Evolutionary conservation across 2,113 vertebrate genomes (phyloP), one percentile per base, ranked within the genome.

Genomic region (Paedocypris sp.): DNA sequence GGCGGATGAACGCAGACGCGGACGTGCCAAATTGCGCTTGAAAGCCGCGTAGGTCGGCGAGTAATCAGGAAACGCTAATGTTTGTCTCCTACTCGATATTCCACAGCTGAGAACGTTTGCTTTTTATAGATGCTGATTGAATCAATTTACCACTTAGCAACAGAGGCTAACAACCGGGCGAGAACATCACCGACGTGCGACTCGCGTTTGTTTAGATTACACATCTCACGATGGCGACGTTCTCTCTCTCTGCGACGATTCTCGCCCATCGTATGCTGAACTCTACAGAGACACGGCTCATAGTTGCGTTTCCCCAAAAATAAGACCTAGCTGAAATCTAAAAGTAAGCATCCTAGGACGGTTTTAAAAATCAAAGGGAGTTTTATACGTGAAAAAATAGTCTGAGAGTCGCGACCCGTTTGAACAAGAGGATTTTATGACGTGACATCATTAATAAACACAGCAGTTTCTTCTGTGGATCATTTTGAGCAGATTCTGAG

Each of bases 81-180:
- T 53, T 64, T 36, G 28, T 56, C 42, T 65, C 62, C 67, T 62
- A 61, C 62, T 33, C 62, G 43, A 52, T 51, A 50, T 54, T 45
- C 35, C 39, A 47, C 32, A 25, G 28, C 22, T 31, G 51, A 32
- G 53, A 59, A 59, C 19, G 47, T 29, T 43, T 42, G 42, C 43
- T 61, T 59, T 35, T 29, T 36, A 35, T 31, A 46, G 62, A 57
- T 41, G 6, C 16, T 13, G 22, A 28, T 23, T 49, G 23, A 65
- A 54, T 31, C n/a, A 28, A 35, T 38, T 60, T 64, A 41, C 13
- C 41, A 19, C 32, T 48, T 28, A 58, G 51, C 45, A 50, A 42
- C 29, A 11, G 52, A 50, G 11, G 36, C 23, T 9, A 38, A 41
- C 3, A 36, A 46, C 52, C 45, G 53, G 12, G 36, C 58, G 39